A percentile compares a stretch with the other conserved stretches of the same genome.
phyloP scores from a whole-genome alignment of 2,888 invertebrate species.

The Diarsia rubi region DNA sequence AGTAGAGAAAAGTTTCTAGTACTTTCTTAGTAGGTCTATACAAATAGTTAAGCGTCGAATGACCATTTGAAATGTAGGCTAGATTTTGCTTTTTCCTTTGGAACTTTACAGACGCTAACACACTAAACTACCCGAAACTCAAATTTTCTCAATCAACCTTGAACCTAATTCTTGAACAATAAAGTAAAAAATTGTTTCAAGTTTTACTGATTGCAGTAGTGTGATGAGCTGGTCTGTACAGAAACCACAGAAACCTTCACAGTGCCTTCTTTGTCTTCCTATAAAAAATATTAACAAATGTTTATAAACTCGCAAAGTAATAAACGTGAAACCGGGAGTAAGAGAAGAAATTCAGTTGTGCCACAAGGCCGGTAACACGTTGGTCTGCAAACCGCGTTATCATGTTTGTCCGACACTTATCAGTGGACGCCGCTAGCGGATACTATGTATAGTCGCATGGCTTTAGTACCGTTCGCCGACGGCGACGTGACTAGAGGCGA shows the following conservation, averaged over 20 bases:
- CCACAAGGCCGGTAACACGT: constrained; percentile 55
- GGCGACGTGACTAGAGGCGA: constrained; percentile 66
- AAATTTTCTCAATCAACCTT: no score
- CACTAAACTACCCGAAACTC: no score
- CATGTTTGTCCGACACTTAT: constrained; percentile 78
- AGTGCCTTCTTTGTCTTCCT: background rate
- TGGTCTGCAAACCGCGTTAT: constrained; percentile 71
- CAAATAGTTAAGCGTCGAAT: background rate
- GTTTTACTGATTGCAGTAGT: no score
- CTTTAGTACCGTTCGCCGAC: constrained; percentile 67
- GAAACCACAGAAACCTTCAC: background rate
- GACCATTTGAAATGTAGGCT: background rate
- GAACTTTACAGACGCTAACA: no score
- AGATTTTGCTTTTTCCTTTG: background rate
- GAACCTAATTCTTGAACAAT: no score
- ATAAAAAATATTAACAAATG: background rate
- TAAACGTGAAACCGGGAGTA: constrained; percentile 1
- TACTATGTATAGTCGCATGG: constrained; percentile 56
- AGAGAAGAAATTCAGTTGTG: constrained; percentile 38
- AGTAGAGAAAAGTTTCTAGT: constrained; percentile 22
- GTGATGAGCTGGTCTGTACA: background rate
- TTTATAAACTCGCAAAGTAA: background rate
- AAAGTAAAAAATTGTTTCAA: no score
- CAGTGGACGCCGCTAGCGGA: constrained; percentile 68
- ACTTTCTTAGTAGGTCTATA: constrained; percentile 22